Evolutionary conservation across 2,888 invertebrate species (phyloP).

Genomic region (Monopis laevigella): DNA sequence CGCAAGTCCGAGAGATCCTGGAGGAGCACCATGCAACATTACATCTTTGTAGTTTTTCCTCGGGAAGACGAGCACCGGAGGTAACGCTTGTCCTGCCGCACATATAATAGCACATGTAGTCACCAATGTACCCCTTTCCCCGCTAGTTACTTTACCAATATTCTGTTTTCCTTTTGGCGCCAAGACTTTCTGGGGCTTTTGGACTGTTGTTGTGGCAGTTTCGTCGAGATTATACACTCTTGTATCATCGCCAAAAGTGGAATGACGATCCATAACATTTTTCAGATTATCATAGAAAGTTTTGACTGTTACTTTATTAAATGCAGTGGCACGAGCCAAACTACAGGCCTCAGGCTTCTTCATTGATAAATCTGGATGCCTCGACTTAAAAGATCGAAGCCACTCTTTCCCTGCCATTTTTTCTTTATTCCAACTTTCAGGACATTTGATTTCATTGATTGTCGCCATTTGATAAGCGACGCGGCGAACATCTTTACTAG

Average conservation of each 20-base stretch:
- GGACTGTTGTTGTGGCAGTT: conserved; percentile 17
- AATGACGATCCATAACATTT: neutral
- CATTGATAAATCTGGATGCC: conserved; percentile 1
- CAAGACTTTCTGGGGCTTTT: conserved; percentile 8
- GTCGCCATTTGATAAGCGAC: conserved; percentile 17
- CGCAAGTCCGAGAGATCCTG: too few relatives aligned
- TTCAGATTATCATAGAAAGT: neutral
- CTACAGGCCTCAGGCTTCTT: too few relatives aligned
- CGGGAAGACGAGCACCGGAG: too few relatives aligned
- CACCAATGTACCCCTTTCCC: too few relatives aligned
- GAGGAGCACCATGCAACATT: too few relatives aligned
- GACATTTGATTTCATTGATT: conserved; percentile 15
- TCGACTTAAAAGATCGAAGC: neutral
- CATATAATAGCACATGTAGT: too few relatives aligned
- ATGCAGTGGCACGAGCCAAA: too few relatives aligned
- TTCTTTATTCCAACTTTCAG: neutral
- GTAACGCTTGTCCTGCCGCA: too few relatives aligned
- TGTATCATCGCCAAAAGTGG: conserved; percentile 11
- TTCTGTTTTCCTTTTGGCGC: neutral
- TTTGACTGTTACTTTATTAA: too few relatives aligned
- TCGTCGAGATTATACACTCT: conserved; percentile 17
- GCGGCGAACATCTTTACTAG: conserved; percentile 14
- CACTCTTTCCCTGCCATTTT: neutral
- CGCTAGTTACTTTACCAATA: too few relatives aligned
- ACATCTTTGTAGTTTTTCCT: too few relatives aligned